A percentile compares a stretch with the other conserved stretches of the same genome.
Conservation (phyloP, 2,113 vertebrate species). For the Chlamydotis undulata region DNA sequence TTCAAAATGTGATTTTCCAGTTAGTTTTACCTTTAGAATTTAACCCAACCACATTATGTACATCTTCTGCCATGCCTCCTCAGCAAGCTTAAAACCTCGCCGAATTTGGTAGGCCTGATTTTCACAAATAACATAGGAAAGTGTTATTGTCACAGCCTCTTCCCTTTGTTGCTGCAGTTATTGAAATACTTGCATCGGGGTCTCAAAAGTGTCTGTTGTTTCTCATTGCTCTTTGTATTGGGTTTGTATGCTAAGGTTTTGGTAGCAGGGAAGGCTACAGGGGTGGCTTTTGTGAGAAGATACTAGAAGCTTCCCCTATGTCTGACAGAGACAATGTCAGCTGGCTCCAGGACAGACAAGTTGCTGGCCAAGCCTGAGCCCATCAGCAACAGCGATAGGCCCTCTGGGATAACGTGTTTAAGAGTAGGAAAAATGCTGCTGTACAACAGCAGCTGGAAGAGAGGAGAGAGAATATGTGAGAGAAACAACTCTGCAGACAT, state of each 20-base stretch:
- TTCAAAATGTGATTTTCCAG: neutral
- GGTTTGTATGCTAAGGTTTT: neutral
- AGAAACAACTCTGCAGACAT: neutral
- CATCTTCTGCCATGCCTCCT: neutral
- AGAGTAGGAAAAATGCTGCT: neutral
- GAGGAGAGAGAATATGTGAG: neutral
- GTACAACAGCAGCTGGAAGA: neutral
- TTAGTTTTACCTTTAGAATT: neutral
- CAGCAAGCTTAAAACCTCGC: neutral
- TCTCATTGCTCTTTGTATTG: neutral
- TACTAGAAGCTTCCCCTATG: too few species aligned
- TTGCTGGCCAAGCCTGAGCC: too few species aligned
- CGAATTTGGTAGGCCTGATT: neutral
- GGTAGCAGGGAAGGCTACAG: neutral
- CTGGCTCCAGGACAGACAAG: too few species aligned
- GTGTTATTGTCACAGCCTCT: neutral
- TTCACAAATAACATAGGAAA: neutral
- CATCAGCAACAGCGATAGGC: too few species aligned
- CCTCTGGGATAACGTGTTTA: too few species aligned
- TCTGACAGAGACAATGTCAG: too few species aligned
- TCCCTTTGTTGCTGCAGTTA: neutral
- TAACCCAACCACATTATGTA: neutral
- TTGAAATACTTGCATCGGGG: neutral
- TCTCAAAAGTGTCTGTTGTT: neutral
- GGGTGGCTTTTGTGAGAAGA: too few species aligned